phyloP scores from a whole-genome alignment of 2,113 vertebrate genomes.

The Aegotheles bennettii region DNA sequence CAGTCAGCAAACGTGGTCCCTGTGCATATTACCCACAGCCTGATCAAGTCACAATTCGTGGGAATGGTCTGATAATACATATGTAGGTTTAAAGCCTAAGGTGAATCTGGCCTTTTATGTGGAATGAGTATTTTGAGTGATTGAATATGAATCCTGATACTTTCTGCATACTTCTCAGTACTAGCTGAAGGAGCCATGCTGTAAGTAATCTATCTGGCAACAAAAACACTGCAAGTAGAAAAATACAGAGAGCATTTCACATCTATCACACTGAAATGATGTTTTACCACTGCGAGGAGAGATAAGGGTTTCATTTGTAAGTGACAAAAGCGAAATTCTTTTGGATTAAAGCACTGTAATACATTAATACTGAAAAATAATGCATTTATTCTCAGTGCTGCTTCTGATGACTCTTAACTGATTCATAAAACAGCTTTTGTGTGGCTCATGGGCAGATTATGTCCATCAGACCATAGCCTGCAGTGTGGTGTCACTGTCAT shows the following conservation, averaged over 20 bases:
- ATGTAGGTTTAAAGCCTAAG: not conserved
- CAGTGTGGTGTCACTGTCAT: slow-evolving; percentile 6
- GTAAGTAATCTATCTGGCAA: not conserved
- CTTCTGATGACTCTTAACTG: not conserved
- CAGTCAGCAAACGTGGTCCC: not conserved
- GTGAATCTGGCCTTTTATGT: not conserved
- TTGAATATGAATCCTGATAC: not conserved
- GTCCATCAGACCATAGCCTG: slow-evolving; percentile 8
- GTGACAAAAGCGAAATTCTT: not conserved
- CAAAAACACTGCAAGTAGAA: not conserved
- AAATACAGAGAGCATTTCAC: not conserved
- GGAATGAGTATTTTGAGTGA: not conserved
- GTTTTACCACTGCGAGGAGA: not conserved
- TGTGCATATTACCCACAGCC: not conserved
- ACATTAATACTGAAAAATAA: not conserved
- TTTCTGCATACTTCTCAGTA: not conserved
- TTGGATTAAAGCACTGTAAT: not conserved
- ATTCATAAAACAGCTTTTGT: not conserved
- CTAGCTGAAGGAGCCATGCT: not conserved
- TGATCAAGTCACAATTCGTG: not conserved
- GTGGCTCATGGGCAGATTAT: not conserved
- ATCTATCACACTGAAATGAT: not conserved
- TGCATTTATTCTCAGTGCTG: not conserved
- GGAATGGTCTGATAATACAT: not conserved
- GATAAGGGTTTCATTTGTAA: not conserved